Conservation (phyloP, 2,888 invertebrate genomes). For the Drosophila mettleri region DNA sequence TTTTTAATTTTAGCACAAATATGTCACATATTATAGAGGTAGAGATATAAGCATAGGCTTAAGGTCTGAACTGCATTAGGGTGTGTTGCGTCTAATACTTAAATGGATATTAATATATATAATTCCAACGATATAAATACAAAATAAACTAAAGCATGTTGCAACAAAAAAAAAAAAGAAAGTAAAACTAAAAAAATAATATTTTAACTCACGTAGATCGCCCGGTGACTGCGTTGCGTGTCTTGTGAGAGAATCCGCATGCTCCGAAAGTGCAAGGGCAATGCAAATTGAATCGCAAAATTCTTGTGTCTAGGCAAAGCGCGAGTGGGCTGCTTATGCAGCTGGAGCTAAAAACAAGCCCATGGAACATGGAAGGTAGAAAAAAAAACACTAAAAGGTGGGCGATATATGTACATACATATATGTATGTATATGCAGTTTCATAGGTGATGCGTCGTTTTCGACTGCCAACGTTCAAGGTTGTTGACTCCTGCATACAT, state of each 20-base stretch:
- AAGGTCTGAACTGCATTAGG: neutral
- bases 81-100: neutral
- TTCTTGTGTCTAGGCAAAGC: slow-evolving; percentile 6
- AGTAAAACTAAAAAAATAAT: neutral
- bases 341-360: slow-evolving; percentile 1
- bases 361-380: slow-evolving; percentile 35
- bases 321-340: slow-evolving; percentile 12
- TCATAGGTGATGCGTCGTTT: slow-evolving; percentile 21
- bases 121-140: neutral
- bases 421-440: neutral
- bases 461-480: slow-evolving; percentile 68
- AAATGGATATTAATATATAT: neutral
- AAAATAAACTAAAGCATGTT: neutral
- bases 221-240: neutral
- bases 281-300: slow-evolving; percentile 1
- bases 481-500: slow-evolving; percentile 55
- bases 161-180: neutral
- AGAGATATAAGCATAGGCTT: neutral
- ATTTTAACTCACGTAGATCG: neutral
- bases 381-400: slow-evolving; percentile 73
- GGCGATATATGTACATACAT: slow-evolving; percentile 79
- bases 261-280: neutral
- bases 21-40: neutral
- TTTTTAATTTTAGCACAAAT: slow-evolving; percentile 3
- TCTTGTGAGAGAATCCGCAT: neutral